Base-by-base conservation (phyloP, 2,113 vertebrate genomes). In the Onychostoma macrolepis region DNA sequence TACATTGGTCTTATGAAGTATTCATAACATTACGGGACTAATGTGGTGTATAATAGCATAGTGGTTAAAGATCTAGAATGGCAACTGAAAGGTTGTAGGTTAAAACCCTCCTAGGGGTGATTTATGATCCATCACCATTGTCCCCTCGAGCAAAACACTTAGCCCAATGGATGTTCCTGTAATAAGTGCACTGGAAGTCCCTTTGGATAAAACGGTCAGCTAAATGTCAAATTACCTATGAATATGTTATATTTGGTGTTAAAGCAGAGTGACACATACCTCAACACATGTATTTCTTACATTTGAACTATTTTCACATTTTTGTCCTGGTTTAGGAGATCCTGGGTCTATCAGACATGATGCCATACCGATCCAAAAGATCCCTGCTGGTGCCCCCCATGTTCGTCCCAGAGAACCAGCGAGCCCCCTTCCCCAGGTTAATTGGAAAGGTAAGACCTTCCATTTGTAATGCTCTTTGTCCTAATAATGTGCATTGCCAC, bases 381-480 rank as follows among this genome's bases (percentile, higher is more conserved):
- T 96, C 97, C 87, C 95, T 99, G 88, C 94, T 99, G 92, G 94
- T 96, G 45, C 96, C 97, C 67, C 95, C 96, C 0, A 96, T 99
- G 92, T 93, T 95, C 84, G 96, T 99, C 82, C 96, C 97, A 11
- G 98, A 99, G 93, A 98, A 97, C 93, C 97, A 97, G 93, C 96
- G 98, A 90, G 93, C 95, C 12, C 97, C 97, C 0, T 99, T 99
- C 74, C 98, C 98, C 30, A 96, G 95, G 92, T 72, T 85, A 41
- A 96, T 98, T 61, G 98, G 98, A 94, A 97, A 90, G 97, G 98
- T 99, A 96, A 96, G 96, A 24, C 56, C 15, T 21, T 63, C n/a
- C 8, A 67, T 77, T 77, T 77, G 28, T 12, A 56, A 17, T 33
- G 10, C 33, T 78, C 0, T 53, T 28, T 48, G 19, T 72, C 33